phyloP scores from a whole-genome alignment of 2,888 invertebrate genomes.

The Lymantria dispar region DNA sequence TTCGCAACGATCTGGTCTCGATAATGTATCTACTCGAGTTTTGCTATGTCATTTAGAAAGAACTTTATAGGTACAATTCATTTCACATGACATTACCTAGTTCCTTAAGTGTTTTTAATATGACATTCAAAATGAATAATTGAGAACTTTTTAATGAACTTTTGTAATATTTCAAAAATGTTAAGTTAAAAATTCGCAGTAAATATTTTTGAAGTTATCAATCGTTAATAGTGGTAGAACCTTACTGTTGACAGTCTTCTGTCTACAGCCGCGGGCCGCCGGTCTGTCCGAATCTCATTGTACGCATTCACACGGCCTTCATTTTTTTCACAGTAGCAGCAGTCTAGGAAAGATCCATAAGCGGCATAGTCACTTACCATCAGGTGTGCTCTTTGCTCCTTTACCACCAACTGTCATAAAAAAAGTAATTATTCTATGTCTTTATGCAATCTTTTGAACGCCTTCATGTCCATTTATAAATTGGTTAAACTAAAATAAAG shows the following conservation, averaged over 20 bases:
- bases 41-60: conserved; percentile 44
- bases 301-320: too few species aligned
- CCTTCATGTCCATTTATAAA: background rate
- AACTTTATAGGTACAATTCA: conserved; percentile 24
- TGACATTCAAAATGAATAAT: background rate
- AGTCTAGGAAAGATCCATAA: too few species aligned
- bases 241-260: too few species aligned
- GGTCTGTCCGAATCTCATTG: too few species aligned
- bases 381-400: too few species aligned
- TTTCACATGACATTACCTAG: conserved; percentile 20
- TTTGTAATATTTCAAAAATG: background rate
- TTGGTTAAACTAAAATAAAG: background rate
- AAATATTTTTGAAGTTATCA: background rate
- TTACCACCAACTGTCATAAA: too few species aligned
- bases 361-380: too few species aligned
- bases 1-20: conserved; percentile 40
- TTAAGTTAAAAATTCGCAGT: background rate
- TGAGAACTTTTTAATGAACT: background rate
- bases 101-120: background rate
- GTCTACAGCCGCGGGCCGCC: too few species aligned
- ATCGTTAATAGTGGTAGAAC: too few species aligned
- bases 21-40: conserved; percentile 42
- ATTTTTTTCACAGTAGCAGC: too few species aligned
- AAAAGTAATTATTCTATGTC: background rate
- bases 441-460: background rate